phyloP scores from a whole-genome alignment of 2,888 invertebrate genomes.

The Bellardia bayeri region DNA sequence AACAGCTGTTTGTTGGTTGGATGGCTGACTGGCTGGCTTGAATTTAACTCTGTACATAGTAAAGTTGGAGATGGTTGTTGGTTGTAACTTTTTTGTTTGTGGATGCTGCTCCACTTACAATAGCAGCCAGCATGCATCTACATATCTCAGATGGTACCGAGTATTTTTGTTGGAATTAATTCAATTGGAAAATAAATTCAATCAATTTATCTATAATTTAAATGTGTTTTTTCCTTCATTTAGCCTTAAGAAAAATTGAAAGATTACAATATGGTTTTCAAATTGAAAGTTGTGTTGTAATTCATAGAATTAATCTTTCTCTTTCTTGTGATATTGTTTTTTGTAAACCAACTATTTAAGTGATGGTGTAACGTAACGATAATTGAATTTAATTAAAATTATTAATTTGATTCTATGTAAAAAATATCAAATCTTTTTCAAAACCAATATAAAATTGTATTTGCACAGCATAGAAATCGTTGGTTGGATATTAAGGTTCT shows the following conservation, averaged over 20 bases:
- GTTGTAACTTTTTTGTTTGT: constrained; percentile 26
- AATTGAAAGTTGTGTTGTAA: constrained; percentile 39
- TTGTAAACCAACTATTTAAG: background rate
- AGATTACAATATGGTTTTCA: constrained; percentile 32
- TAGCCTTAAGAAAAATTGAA: constrained; percentile 52
- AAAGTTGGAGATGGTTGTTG: constrained; percentile 16
- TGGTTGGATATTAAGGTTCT: no score
- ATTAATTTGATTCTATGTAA: background rate
- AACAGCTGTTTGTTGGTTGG: constrained; percentile 57
- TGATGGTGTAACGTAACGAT: background rate
- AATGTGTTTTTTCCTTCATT: constrained; percentile 31
- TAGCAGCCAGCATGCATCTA: constrained; percentile 32
- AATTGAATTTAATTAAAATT: background rate
- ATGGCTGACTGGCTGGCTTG: constrained; percentile 35
- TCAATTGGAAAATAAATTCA: constrained; percentile 68
- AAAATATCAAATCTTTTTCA: no score
- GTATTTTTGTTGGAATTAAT: constrained; percentile 55
- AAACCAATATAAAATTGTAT: no score
- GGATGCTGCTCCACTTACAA: constrained; percentile 43
- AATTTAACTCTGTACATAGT: background rate
- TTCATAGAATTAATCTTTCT: constrained; percentile 31
- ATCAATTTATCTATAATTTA: constrained; percentile 66
- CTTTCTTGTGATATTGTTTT: background rate
- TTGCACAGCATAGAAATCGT: no score
- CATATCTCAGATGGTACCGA: constrained; percentile 37